A percentile compares a stretch with the other conserved stretches of the same genome.
Evolutionary conservation across 2,113 vertebrate genomes (phyloP).

Genomic region (Cinclus cinclus): DNA sequence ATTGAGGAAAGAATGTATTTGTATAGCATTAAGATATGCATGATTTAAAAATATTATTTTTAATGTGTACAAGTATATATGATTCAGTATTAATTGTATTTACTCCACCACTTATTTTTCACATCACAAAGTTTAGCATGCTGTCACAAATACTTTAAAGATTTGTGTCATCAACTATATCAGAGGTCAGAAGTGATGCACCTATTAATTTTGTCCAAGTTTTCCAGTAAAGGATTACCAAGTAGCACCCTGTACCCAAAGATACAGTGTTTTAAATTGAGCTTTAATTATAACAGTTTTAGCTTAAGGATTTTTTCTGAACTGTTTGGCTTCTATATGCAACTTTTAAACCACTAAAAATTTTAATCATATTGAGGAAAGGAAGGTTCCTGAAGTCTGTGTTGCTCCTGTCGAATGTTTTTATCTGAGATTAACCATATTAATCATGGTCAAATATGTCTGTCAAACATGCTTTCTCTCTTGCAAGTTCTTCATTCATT

Average conservation of each 20-base stretch:
- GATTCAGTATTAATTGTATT: neutral
- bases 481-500: neutral
- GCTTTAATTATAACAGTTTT: neutral
- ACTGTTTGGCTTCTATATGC: neutral
- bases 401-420: neutral
- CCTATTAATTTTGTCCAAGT: neutral
- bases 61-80: neutral
- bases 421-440: neutral
- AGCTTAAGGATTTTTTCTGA: neutral
- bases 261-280: neutral
- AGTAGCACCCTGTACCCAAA: neutral
- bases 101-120: neutral
- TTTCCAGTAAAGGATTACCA: neutral
- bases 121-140: neutral
- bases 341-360: neutral
- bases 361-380: neutral
- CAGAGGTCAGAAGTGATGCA: neutral
- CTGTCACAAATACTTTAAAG: neutral
- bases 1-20: neutral
- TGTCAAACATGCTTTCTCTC: neutral
- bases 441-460: neutral
- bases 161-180: neutral
- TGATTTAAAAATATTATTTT: neutral
- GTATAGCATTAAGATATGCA: neutral
- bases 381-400: neutral